These are phyloP conservation scores for Sarcoramphus papa DNA, from an alignment of 2,797 vertebrate genomes.

Conservation along the genomic window DNA sequence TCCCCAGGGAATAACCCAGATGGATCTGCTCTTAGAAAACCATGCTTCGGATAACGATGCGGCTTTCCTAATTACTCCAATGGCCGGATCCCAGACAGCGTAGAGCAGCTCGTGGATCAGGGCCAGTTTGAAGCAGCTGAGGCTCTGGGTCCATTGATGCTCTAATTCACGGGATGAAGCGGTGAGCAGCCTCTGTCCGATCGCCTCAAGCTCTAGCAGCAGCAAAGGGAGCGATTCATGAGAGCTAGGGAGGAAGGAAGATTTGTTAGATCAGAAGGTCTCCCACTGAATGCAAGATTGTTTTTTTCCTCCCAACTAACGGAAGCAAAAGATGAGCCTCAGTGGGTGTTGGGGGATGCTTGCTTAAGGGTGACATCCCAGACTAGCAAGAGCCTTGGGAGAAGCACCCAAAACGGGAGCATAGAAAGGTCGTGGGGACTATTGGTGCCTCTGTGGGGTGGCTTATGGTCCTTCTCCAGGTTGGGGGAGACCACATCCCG, in stretches of 20 bases:
- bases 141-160: not conserved
- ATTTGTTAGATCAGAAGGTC: not conserved
- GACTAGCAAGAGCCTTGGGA: not conserved
- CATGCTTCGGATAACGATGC: not conserved
- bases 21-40: not conserved
- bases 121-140: not conserved
- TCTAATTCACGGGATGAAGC: accelerated
- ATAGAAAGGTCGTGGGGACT: accelerated
- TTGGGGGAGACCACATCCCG: accelerated
- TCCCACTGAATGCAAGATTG: not conserved
- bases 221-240: not conserved
- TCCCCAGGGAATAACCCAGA: not conserved
- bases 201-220: not conserved
- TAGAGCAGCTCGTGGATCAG: not conserved
- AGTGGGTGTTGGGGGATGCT: not conserved
- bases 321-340: accelerated
- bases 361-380: not conserved
- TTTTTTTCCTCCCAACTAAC: not conserved
- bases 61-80: not conserved
- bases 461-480: not conserved
- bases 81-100: not conserved
- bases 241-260: not conserved
- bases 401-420: no score
- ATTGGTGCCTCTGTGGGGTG: not conserved
- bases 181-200: accelerated